Base-by-base conservation (phyloP, 2,888 invertebrate genomes). In the Rhimphoctona megacephalus region DNA sequence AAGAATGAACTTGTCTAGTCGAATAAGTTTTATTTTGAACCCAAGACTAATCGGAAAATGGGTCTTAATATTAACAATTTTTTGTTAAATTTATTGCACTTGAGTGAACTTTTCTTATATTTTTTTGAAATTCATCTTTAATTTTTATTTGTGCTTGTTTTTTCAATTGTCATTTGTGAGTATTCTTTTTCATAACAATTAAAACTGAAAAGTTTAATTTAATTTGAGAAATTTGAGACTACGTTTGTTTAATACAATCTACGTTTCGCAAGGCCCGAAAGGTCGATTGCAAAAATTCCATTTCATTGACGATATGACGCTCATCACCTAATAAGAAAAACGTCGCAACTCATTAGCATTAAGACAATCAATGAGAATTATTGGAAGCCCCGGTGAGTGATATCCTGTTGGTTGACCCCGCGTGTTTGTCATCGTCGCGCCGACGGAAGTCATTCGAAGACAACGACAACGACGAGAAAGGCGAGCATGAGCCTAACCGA, bases 381-480 rank as follows among this genome's bases (percentile, higher is more conserved):
- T 93, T 93, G 91, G 92, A 73, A 86, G 81, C 73, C 73, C 64
- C 78, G 91, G 88, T 90, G 91, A 85, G 91, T 92, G 92, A 91
- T 92, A 94, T 94, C 94, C 94, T 94, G 94, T 88, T 89, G 89
- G 85, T 82, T 93, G 94, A 94, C 94, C 93, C 92, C 92, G 74
- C 36, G 74, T 64, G 17, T 61, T 72, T 49, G 25, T 66, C 66
- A 43, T 70, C 87, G 82, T 84, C 67, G 61, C 81, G 83, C 83
- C 91, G 90, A 91, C 93, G 94, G 94, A 94, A 93, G 91, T 92
- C 91, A 90, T 89, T 90, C 91, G 90, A 91, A 90, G 91, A 52
- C 77, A 85, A 87, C 84, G 90, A 91, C 90, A 91, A 43, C 73
- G 85, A 87, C 84, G 83, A 78, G 91, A 91, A 94, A 92, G 92